Evolutionary conservation across 2,797 vertebrate species (phyloP), one percentile per base, ranked within the genome.

Genomic region (Merluccius polli): DNA sequence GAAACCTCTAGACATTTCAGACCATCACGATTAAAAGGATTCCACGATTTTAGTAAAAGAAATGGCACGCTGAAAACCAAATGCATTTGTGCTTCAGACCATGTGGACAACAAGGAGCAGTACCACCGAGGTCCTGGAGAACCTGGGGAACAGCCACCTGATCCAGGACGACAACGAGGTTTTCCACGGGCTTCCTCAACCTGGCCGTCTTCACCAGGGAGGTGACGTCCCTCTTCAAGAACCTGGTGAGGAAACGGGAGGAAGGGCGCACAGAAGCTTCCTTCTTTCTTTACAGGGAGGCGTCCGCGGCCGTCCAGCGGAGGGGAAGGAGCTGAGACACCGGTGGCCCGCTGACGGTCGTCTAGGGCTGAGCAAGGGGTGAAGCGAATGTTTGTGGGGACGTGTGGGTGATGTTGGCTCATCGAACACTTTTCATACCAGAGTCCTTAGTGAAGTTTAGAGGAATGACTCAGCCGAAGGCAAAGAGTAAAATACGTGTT

Each of bases 171-270:
- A 97, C 90, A 95, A 97, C 0, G 97, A 99, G 79, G 92, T 99
- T 74, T n/a, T 98, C 96, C 87, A 98, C 97, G 0, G 98, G 97
- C 78, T 99, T 99, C 92, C 95, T 99, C 75, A 99, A 99, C 92
- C 88, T 99, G 86, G 96, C 97, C 0, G 98, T 99, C 75, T 98
- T 99, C 89, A 97, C 96, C 41, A 92, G 97, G 0, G 98, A 99
- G 87, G 95, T 98, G 84, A 95, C 96, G 0, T 93, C 96, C 0
- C 97, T 99, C 88, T 96, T 98, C 89, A 98, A 98, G 91, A 98
- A 97, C 77, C 91, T 99, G 96, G 98, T 99, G 85, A 92, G 92
- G 41, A 76, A 74, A 77, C 8, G 32, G 52, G 18, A 24, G 12
- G 72, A 65, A 59, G 52, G 52, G 12, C 16, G 4, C 1, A 24